These are phyloP conservation scores for Antheraea assamensis DNA, from an alignment of 2,888 invertebrate genomes.

Conservation along the genomic window DNA sequence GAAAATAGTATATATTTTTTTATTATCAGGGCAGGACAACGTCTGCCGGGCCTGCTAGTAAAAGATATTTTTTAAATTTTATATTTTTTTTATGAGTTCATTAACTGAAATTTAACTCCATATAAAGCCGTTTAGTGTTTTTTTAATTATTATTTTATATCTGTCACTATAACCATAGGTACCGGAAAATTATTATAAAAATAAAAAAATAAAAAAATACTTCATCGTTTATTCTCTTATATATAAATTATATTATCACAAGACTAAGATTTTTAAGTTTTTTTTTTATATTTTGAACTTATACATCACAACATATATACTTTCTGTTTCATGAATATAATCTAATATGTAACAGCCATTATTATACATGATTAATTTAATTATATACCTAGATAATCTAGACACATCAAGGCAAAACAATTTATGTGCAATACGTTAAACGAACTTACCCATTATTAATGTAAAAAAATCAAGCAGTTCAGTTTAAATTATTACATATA, in stretches of 20 bases:
- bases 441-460: neutral
- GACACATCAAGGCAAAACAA: constrained; percentile 73
- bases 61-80: too few species aligned
- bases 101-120: too few species aligned
- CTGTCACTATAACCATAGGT: neutral
- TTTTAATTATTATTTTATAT: neutral
- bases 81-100: too few species aligned
- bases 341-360: constrained; percentile 73
- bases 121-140: too few species aligned
- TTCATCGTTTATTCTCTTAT: constrained; percentile 80
- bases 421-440: constrained; percentile 47
- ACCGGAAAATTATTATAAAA: constrained; percentile 21
- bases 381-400: constrained; percentile 35
- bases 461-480: constrained; percentile 7
- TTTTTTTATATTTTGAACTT: constrained; percentile 66
- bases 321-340: constrained; percentile 60
- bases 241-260: constrained; percentile 79
- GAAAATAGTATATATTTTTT: too few species aligned
- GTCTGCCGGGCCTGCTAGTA: too few species aligned
- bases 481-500: neutral
- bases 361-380: constrained; percentile 60
- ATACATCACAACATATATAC: constrained; percentile 79
- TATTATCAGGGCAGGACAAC: too few species aligned
- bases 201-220: constrained; percentile 60
- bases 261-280: constrained; percentile 61